Percentiles rank a stretch among this genome's conserved stretches.
phyloP scores from a whole-genome alignment of 2,888 invertebrate genomes.

The Gonocerus acuteangulatus region DNA sequence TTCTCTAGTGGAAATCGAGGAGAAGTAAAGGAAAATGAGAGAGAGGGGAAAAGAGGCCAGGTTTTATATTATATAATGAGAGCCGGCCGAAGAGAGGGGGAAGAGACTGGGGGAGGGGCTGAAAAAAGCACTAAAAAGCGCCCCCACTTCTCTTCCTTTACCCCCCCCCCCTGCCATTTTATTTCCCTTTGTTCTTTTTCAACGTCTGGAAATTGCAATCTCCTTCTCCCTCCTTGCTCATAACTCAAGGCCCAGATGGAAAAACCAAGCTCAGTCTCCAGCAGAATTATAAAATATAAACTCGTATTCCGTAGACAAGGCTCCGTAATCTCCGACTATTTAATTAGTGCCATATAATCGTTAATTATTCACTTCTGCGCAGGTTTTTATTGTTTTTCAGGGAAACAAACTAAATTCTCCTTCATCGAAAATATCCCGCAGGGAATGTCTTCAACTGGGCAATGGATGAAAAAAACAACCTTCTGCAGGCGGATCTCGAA shows the following conservation, averaged over 20 bases:
- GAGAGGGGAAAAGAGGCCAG: conserved; percentile 10
- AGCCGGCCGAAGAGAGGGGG: conserved; percentile 30
- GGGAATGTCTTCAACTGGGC: too few relatives aligned
- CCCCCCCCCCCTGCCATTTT: conserved; percentile 32
- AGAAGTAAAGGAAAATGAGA: conserved; percentile 2
- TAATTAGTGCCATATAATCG: not conserved
- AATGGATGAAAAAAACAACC: too few relatives aligned
- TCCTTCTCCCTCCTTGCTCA: conserved; percentile 25
- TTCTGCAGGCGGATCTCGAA: too few relatives aligned
- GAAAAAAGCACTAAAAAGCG: conserved; percentile 35
- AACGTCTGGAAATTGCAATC: conserved; percentile 36
- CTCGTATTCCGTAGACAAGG: not conserved
- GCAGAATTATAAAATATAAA: conserved; percentile 19
- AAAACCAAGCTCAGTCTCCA: conserved; percentile 5
- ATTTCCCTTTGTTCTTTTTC: conserved; percentile 38
- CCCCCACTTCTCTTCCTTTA: conserved; percentile 7
- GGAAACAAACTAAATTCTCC: too few relatives aligned
- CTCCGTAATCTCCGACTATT: too few relatives aligned
- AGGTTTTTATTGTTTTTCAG: too few relatives aligned
- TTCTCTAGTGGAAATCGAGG: not conserved
- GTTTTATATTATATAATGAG: conserved; percentile 38
- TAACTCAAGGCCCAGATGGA: conserved; percentile 14
- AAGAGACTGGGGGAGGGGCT: conserved; percentile 8
- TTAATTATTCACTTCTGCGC: not conserved
- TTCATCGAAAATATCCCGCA: too few relatives aligned